phyloP scores from a whole-genome alignment of 2,888 invertebrate species.

The Synergus itoensis region DNA sequence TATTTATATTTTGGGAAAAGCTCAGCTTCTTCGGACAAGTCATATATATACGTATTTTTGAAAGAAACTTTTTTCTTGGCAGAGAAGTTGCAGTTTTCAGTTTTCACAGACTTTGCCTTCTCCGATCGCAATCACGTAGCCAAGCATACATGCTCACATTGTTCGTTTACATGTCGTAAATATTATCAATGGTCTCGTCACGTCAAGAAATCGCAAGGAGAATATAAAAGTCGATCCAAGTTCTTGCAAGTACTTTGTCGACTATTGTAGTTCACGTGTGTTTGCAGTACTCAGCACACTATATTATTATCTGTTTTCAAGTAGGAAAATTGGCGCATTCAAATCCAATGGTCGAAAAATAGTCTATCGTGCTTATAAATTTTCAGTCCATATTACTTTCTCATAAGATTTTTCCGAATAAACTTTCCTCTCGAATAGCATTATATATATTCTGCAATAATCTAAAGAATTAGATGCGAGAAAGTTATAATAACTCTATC shows the following conservation, averaged over 20 bases:
- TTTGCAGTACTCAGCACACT: background rate
- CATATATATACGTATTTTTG: background rate
- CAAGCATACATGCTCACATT: conserved; percentile 36
- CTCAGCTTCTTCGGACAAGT: background rate
- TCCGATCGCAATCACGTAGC: conserved; percentile 49
- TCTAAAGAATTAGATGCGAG: no score
- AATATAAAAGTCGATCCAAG: conserved; percentile 49
- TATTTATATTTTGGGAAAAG: no score
- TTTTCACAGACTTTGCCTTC: conserved; percentile 24
- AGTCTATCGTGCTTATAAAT: background rate
- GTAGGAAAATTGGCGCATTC: background rate
- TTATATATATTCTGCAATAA: no score
- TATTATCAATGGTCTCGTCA: conserved; percentile 48
- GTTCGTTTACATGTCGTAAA: conserved; percentile 1
- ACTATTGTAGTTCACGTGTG: background rate
- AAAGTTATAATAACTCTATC: no score
- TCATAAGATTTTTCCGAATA: background rate
- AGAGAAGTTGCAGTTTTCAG: background rate
- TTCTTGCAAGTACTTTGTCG: background rate
- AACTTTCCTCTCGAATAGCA: background rate
- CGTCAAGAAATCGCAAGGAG: conserved; percentile 50
- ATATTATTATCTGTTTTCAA: background rate
- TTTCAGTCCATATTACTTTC: background rate
- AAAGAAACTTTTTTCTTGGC: background rate
- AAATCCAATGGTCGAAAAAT: background rate